Evolutionary conservation across 2,888 invertebrate species (phyloP).

Genomic region (Metellina segmentata): DNA sequence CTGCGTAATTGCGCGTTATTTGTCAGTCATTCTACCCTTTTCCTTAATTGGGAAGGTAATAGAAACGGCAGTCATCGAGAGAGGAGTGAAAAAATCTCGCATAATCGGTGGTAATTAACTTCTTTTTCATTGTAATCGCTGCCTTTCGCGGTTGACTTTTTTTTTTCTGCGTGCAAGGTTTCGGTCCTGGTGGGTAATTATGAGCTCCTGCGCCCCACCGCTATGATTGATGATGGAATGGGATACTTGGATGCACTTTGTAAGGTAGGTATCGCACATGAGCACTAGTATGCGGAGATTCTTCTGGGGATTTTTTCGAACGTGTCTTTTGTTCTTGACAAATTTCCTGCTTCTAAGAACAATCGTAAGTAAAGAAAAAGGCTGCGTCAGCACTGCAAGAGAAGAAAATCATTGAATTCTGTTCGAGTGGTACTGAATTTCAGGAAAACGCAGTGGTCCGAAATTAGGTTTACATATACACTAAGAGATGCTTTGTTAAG

Average conservation of each 20-base stretch:
- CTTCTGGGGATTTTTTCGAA: neutral
- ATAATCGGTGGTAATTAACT: conserved; percentile 70
- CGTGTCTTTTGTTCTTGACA: no score
- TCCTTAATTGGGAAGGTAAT: conserved; percentile 50
- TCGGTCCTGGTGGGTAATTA: conserved; percentile 50
- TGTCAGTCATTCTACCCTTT: conserved; percentile 56
- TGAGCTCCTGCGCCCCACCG: conserved; percentile 12
- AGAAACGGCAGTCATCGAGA: conserved; percentile 9
- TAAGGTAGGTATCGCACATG: conserved; percentile 17
- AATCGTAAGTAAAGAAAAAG: no score
- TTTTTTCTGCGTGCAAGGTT: conserved; percentile 45
- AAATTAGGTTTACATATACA: no score
- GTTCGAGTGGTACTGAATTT: no score
- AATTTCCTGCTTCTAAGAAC: no score
- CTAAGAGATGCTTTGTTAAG: no score
- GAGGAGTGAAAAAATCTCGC: conserved; percentile 1
- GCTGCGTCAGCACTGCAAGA: no score
- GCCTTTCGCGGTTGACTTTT: conserved; percentile 3
- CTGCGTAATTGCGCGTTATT: conserved; percentile 63
- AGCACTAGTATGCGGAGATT: neutral
- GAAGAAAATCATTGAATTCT: no score
- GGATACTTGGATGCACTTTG: conserved; percentile 8
- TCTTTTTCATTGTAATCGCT: conserved; percentile 64
- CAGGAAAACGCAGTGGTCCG: no score
- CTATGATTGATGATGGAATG: conserved; percentile 54